phyloP scores from a whole-genome alignment of 2,888 invertebrate genomes.

The Trileptium ribeirensis region DNA sequence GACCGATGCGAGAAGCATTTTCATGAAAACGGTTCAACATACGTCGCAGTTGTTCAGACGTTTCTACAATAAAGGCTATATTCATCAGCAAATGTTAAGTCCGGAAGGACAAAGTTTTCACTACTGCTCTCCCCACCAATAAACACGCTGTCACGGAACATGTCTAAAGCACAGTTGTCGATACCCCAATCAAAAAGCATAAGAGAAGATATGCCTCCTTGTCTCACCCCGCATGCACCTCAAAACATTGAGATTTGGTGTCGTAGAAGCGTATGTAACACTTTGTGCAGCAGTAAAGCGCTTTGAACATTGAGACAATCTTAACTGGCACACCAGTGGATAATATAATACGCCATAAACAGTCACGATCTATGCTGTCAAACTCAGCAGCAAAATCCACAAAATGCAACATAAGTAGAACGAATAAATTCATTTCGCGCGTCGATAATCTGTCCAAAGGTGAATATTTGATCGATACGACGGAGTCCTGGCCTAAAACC shows the following conservation, averaged over 20 bases:
- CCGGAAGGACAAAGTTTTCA: not conserved
- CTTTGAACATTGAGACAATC: not conserved
- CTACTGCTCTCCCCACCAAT: not conserved
- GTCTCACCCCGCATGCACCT: not conserved
- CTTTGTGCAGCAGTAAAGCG: not conserved
- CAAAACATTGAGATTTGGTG: not conserved
- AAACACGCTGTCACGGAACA: not conserved
- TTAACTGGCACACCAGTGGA: not conserved
- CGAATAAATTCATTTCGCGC: not conserved
- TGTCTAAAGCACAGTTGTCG: not conserved
- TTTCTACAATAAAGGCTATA: not conserved
- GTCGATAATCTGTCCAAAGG: not conserved
- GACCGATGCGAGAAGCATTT: not conserved
- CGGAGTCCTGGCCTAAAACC: not conserved
- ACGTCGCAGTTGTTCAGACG: not conserved
- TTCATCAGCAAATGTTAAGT: not conserved
- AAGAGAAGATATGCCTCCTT: not conserved
- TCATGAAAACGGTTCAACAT: not conserved
- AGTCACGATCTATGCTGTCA: not conserved
- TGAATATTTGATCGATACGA: not conserved
- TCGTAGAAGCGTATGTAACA: not conserved
- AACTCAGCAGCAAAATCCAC: not conserved
- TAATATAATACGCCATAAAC: not conserved
- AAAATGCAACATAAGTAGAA: not conserved
- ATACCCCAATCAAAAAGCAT: not conserved